Evolutionary conservation across 2,113 vertebrate species (phyloP).

Genomic region (Columba janthina): DNA sequence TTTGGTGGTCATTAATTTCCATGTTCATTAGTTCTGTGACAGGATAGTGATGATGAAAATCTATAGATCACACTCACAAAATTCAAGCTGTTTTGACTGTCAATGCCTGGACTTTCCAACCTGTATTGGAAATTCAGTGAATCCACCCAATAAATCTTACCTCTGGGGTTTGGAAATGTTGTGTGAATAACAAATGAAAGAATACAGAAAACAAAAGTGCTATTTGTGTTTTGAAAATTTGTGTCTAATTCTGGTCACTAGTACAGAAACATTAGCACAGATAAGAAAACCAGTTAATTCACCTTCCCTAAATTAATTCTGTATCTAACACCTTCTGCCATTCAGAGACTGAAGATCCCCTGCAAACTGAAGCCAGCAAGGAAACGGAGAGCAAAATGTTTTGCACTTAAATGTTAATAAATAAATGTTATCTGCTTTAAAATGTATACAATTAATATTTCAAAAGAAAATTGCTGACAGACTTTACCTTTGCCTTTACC

Average conservation of each 20-base stretch:
- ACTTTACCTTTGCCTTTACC: neutral
- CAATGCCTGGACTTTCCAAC: neutral
- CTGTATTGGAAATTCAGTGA: neutral
- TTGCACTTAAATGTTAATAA: neutral
- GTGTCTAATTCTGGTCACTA: neutral
- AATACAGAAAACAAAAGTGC: neutral
- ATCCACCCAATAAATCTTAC: neutral
- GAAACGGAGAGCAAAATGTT: neutral
- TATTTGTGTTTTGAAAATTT: neutral
- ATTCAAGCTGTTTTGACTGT: neutral
- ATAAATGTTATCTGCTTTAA: neutral
- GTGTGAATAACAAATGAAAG: neutral
- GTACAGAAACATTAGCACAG: neutral
- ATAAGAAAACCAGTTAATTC: neutral
- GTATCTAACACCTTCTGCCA: neutral
- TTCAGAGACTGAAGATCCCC: neutral
- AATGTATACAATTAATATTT: neutral
- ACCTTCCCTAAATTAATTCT: neutral
- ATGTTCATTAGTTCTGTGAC: constrained; percentile 15
- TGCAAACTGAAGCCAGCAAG: neutral
- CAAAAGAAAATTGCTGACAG: neutral
- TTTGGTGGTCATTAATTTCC: neutral
- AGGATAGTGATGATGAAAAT: constrained; percentile 39
- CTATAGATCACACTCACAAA: neutral
- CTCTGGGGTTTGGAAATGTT: neutral